Evolutionary conservation across 1,140 invertebrate genomes (phyloP).

Genomic region (Euura saliciscinereae): DNA sequence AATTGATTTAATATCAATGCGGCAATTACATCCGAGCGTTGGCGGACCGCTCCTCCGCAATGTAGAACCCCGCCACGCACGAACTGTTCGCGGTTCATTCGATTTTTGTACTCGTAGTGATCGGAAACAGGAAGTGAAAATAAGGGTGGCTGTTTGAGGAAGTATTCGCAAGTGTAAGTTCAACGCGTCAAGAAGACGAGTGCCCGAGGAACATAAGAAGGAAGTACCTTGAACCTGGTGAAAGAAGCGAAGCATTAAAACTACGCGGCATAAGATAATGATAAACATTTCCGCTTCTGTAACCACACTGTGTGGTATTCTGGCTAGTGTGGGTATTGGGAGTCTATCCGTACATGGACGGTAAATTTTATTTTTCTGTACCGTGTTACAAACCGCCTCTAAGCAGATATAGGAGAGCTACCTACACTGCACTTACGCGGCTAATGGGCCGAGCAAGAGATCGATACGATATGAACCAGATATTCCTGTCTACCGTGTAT

Average conservation of each 20-base stretch:
- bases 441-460: neutral
- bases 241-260: conserved; percentile 38
- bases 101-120: too few species aligned
- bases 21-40: too few species aligned
- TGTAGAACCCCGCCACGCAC: too few species aligned
- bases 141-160: too few species aligned
- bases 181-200: neutral
- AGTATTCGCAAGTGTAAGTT: neutral
- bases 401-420: neutral
- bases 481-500: neutral
- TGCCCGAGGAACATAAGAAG: neutral
- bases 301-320: conserved; percentile 16
- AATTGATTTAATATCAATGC: too few species aligned
- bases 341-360: neutral
- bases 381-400: neutral
- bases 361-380: neutral
- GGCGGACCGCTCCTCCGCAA: too few species aligned
- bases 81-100: too few species aligned
- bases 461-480: conserved; percentile 7
- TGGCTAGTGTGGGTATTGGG: too few species aligned
- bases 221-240: conserved; percentile 45
- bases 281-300: conserved; percentile 38
- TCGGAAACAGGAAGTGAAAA: too few species aligned
- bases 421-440: conserved; percentile 4
- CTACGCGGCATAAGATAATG: conserved; percentile 30